Percentiles rank a stretch among this genome's conserved stretches.
Evolutionary conservation across 1,140 invertebrate genomes (phyloP).

Genomic region (Sycophila sp.): DNA sequence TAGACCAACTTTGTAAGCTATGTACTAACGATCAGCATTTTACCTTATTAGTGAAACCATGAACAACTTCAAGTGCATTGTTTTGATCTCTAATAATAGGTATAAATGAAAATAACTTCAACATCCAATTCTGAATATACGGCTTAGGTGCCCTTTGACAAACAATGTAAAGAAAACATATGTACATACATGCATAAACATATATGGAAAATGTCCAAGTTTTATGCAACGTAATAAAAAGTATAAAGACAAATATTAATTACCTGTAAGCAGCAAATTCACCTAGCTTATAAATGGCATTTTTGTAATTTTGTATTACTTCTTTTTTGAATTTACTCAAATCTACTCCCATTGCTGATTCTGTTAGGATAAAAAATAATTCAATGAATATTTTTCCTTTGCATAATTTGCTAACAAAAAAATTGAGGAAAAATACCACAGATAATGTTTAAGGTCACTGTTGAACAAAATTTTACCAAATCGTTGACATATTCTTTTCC

Average conservation of each 20-base stretch:
- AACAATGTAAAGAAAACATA: too few species aligned
- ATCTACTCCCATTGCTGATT: background rate
- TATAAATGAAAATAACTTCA: constrained; percentile 1
- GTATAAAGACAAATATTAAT: background rate
- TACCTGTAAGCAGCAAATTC: background rate
- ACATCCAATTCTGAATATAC: constrained; percentile 54
- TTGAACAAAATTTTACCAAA: background rate
- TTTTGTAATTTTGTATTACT: background rate
- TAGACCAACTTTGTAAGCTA: background rate
- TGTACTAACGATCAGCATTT: background rate
- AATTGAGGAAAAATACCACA: background rate
- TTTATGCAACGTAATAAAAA: background rate
- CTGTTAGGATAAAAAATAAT: background rate
- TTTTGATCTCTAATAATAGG: background rate
- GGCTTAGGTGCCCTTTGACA: constrained; percentile 62
- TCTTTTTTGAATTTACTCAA: background rate
- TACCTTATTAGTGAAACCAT: background rate
- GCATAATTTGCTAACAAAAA: background rate
- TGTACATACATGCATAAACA: too few species aligned
- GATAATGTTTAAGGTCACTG: background rate
- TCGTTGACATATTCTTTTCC: background rate
- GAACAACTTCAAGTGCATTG: background rate
- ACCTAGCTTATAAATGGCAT: background rate
- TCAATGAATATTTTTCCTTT: background rate
- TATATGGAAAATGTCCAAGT: background rate